These are phyloP conservation scores for Philaethria dido DNA, from an alignment of 2,888 invertebrate species.

Conservation along the genomic window DNA sequence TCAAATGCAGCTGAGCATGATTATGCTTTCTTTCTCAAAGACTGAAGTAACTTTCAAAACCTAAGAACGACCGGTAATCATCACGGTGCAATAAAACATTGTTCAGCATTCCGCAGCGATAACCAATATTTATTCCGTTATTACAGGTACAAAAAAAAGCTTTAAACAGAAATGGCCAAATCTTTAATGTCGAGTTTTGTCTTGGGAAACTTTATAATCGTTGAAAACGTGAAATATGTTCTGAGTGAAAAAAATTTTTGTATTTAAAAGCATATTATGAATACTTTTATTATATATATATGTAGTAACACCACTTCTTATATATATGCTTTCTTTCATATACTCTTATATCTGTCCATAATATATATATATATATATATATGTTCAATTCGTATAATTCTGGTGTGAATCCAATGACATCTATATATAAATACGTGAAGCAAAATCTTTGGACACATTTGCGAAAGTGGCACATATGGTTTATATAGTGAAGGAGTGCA, in stretches of 20 bases:
- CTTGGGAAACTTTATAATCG: neutral
- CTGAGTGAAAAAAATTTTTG: neutral
- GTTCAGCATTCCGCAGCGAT: neutral
- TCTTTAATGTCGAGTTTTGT: neutral
- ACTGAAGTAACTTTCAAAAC: neutral
- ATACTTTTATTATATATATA: no score
- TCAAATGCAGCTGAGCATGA: neutral
- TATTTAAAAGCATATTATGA: neutral
- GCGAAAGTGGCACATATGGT: no score
- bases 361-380: no score
- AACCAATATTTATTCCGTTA: neutral
- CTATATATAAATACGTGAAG: no score
- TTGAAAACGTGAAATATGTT: neutral
- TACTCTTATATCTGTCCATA: no score
- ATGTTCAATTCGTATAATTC: no score
- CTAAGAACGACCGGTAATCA: neutral
- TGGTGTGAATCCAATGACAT: no score
- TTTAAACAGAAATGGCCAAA: neutral
- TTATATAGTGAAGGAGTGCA: no score
- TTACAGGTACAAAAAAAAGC: neutral
- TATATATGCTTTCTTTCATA: no score
- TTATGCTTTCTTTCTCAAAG: neutral
- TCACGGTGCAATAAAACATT: neutral
- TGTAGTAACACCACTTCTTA: no score
- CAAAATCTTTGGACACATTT: no score